Base-by-base conservation (phyloP, 2,888 invertebrate species). In the Tineola bisselliella region DNA sequence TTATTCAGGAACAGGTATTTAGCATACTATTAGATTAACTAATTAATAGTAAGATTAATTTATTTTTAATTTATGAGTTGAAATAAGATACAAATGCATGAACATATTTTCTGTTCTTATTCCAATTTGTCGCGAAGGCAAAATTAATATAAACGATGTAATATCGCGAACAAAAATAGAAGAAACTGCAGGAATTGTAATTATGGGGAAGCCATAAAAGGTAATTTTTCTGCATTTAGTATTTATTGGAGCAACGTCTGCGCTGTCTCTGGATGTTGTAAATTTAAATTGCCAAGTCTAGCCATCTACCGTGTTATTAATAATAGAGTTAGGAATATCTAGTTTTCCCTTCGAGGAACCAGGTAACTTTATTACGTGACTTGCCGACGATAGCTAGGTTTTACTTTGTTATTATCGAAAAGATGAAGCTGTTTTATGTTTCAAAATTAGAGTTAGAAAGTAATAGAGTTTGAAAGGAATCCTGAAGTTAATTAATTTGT, bases 321-420 rank as follows among this genome's bases (percentile, higher is more conserved):
- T 43, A 43, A 12, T 17, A 13, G n/a, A 48, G 48, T 48, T 48
- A 48, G 3, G 13, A 17, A 48, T 17, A 48, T 48, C 48, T 17
- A 48, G 48, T 48, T 48, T 17, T 48, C 48, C 48, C 48, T 48
- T 15, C 48, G 48, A 48, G 17, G 48, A n/a, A 48, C 38, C 10
- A 10, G 38, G 48, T 48, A 48, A 48, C 15, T 48, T 48, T 48
- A 48, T 48, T 48, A 48, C 48, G 48, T 15, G 48, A 48, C 48
- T 48, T 2, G 48, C 6, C 48, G 17, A n/a, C 10, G 38, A 38
- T 10, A 48, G 12, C 48, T 17, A 13, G 15, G 48, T 48, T 48
- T 48, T 48, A 48, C 25, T 25, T 6, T 4, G 25, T 25, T 25
- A 2, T 25, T 4, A 4, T 25, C 25, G 25, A 25, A 25, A 4